Evolutionary conservation across 2,797 vertebrate species (phyloP).

Genomic region (Premnoplex brunnescens): DNA sequence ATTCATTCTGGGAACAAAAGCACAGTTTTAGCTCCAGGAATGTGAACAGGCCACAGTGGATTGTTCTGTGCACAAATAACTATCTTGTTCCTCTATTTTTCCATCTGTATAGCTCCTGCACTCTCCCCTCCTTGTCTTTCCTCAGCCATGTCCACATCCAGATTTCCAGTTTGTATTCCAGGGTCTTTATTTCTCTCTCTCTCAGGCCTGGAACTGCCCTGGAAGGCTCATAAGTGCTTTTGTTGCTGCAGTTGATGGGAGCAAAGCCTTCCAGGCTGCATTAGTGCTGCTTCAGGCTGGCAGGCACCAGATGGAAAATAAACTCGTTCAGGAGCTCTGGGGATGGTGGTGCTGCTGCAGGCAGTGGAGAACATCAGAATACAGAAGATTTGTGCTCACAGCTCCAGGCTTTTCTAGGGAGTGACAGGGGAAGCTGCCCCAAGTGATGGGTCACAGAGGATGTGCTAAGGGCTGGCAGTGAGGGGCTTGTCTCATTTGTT

Average conservation of each 20-base stretch:
- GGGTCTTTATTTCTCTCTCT: neutral
- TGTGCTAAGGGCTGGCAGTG: neutral
- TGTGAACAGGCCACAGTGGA: accelerated
- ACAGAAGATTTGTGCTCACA: neutral
- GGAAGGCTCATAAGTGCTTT: slow-evolving; percentile 49
- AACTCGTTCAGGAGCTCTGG: slow-evolving; percentile 46
- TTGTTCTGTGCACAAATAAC: neutral
- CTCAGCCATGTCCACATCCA: neutral
- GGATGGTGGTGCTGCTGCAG: slow-evolving; percentile 14
- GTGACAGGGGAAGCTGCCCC: neutral
- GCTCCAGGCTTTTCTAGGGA: neutral
- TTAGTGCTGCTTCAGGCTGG: slow-evolving; percentile 65
- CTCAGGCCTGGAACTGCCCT: neutral
- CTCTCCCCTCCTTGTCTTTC: neutral
- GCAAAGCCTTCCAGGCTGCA: slow-evolving; percentile 56
- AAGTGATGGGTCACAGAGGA: neutral
- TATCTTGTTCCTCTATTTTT: neutral
- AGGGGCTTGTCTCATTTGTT: neutral
- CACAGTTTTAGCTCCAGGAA: neutral
- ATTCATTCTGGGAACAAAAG: neutral
- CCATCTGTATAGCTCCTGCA: neutral
- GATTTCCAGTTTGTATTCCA: neutral
- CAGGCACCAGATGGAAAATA: slow-evolving; percentile 67
- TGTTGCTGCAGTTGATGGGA: slow-evolving; percentile 38
- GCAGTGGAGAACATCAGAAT: slow-evolving; percentile 1